Base-by-base conservation (phyloP, 2,888 invertebrate genomes). In the Halocaridina rubra region DNA sequence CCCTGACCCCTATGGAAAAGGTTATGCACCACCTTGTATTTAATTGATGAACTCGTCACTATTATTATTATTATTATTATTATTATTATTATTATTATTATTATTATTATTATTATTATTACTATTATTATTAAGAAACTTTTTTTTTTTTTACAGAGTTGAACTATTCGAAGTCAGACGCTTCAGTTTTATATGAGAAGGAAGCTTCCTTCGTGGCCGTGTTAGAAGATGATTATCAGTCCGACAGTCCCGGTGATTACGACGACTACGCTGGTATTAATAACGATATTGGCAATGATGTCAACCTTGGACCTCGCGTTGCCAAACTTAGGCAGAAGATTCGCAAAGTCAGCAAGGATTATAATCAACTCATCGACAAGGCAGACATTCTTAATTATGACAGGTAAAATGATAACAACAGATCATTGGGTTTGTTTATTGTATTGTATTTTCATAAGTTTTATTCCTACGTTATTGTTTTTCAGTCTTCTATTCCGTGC, bases 171-270 rank as follows among this genome's bases (percentile, higher is more conserved):
- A 79, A 85, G 22, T 59, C 61, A 0, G 87, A 82, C 22, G 72
- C 80, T n/a, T 80, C 87, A 3, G 64, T 92, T 84, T 90, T 92
- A 80, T 92, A 92, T 89, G 95, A 95, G 91, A 95, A 95, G 91
- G 95, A 95, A 89, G 95, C 94, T 3, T 94, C 95, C 75, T 94
- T 95, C 91, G 95, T 95, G 88, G 95, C 95, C 39, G 94, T 95
- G 91, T 92, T 95, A 90, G 94, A 93, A 90, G 91, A 92, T 4
- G 71, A n/a, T 19, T 53, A 71, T 27, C 29, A 57, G 29, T 19
- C 19, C 0, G 57, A 53, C 27, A 24, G 13, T 1, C 10, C 19
- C 46, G 8, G 13, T 1, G 8, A 27, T 5, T 22, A 39, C 19
- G 74, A 29, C 24, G 57, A 76, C 46, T 27, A 76, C n/a, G 29